Evolutionary conservation across 2,113 vertebrate species (phyloP).

Genomic region (Gobio gobio): DNA sequence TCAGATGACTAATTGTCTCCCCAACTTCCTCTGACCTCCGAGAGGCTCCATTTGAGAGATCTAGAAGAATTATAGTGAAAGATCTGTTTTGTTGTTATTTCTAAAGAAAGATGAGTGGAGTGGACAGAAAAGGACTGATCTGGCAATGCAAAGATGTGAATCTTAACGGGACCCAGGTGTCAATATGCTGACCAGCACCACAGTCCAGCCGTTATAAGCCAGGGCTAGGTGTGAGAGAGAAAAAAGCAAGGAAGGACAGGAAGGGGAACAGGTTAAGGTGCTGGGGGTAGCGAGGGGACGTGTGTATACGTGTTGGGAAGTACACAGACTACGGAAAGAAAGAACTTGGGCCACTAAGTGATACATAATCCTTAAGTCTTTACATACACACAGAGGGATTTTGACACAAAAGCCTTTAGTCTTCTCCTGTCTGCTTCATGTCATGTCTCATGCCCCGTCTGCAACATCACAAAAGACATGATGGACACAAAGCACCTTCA

Average conservation of each 20-base stretch:
- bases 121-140: constrained; percentile 51
- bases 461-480: constrained; percentile 10
- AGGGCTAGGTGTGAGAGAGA: constrained; percentile 47
- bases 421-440: constrained; percentile 22
- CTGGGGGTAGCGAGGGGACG: constrained; percentile 42
- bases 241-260: too few species aligned
- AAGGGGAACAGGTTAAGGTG: constrained; percentile 19
- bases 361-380: constrained; percentile 29
- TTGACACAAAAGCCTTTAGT: constrained; percentile 13
- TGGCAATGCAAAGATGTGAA: too few species aligned
- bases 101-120: constrained; percentile 20
- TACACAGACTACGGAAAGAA: constrained; percentile 10
- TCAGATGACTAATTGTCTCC: constrained; percentile 29
- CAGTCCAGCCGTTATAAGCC: constrained; percentile 71
- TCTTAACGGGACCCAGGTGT: constrained; percentile 79
- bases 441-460: constrained; percentile 31
- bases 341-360: constrained; percentile 8
- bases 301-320: constrained; percentile 42
- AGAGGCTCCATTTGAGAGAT: neutral
- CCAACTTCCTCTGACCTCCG: constrained; percentile 15
- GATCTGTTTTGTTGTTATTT: constrained; percentile 1
- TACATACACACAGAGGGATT: constrained; percentile 4
- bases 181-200: constrained; percentile 77
- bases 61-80: neutral
- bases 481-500: constrained; percentile 17